Base-by-base conservation (phyloP, 2,797 vertebrate species). In the Scyliorhinus canicula region DNA sequence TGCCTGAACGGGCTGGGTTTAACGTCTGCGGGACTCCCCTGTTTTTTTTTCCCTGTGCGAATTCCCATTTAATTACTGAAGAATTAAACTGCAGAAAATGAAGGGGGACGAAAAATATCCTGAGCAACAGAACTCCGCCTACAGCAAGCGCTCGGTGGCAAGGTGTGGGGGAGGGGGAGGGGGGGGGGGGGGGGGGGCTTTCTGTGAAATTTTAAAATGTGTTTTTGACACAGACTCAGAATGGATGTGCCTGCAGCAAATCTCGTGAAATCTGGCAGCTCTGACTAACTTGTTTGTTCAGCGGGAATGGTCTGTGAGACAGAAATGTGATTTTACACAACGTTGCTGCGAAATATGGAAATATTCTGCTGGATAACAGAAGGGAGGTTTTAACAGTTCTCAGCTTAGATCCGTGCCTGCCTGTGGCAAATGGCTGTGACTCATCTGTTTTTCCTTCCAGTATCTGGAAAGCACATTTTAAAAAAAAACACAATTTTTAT, bases 391-490 rank as follows among this genome's bases (percentile, higher is more conserved):
- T 74, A 71, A 94, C 93, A 74, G 93, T 74, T 55, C 44, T 74
- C 31, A 4, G 67, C 26, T 74, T 74, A 55, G 31, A 74, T 94
- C 69, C 12, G 16, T n/a, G 47, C 16, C 63, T 94, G 67, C 67
- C 67, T 74, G n/a, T 47, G 65, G 65, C 40, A 31, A 50, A 71
- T 94, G 47, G 67, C 67, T 94, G 69, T 94, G 93, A 94, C 47
- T 94, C 93, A 94, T 94, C 93, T 94, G 93, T 94, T 94, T 91
- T 63, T 74, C 28, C 74, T 65, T 71, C 12, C 93, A 94, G 67
- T 52, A 50, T 52, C 47, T 69, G 44, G 3, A 47, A 71, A 94
- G 6, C 28, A n/a, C 31, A 90, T 14, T 11, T 60, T 35, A 47
- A 21, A 12, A 24, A 40, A 4, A 5, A 44, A 16, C 88, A n/a